Base-by-base conservation (phyloP, 2,888 invertebrate genomes). In the Caenorhabditis sp. region DNA sequence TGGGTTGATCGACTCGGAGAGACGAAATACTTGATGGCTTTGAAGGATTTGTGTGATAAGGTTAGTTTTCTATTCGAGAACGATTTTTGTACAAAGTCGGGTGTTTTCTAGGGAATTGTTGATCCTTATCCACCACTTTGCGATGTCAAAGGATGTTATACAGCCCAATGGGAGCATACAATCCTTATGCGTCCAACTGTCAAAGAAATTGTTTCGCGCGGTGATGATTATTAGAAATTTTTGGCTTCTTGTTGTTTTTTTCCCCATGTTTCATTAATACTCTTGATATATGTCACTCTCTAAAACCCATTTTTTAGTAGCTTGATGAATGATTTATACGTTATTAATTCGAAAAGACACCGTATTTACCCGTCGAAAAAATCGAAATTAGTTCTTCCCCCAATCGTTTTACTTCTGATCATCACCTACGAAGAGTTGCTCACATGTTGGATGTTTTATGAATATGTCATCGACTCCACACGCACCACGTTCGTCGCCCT, bases 91-190 rank as follows among this genome's bases (percentile, higher is more conserved):
- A 36, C 19, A 62, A 57, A 27, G 24, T 50, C 21, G n/a, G n/a
- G 2, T 43, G 57, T 31, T 58, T 75, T 74, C 43, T 65, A 81
- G 88, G 94, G 94, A 60, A 93, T 97, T 31, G 94, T 99, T n/a
- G 95, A 96, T 88, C 93, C 97, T 0, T 99, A 99, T 90, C 99
- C 99, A 23, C 99, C 99, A 10, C 91, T 99, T 63, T 97, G 97
- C 88, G 99, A 99, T 90, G 92, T 93, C 78, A 95, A 94, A 89
- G 97, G 99, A 67, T 95, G 94, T 89, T 99, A 97, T 90, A 99
- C 99, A 0, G 99, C 99, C 55, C 99, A 99, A 90, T 99, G 94
- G 88, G 99, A 99, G 88, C 99, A 99, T 97, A 99, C 99, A 4
- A 93, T 99, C 86, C 92, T 99, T 82, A 91, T 99, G 78, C 91